Conservation (phyloP, 2,797 vertebrate genomes). For the Simalia tracyae region DNA sequence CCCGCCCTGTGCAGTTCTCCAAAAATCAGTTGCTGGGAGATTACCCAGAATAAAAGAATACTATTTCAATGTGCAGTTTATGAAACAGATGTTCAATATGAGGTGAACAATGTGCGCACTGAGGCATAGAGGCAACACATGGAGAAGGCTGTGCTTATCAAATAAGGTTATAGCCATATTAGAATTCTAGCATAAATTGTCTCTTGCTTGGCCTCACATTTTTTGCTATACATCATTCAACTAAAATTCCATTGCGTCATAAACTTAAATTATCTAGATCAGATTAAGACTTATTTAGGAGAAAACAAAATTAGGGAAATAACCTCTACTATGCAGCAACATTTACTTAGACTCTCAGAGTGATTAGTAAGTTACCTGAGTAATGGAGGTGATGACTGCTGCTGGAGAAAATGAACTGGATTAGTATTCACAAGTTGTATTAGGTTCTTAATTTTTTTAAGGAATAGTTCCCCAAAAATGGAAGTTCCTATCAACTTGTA, state of each 20-base stretch:
- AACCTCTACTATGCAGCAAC: not conserved
- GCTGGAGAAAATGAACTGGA: conserved; percentile 43
- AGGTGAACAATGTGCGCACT: not conserved
- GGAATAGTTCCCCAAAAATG: not conserved
- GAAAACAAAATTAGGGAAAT: not conserved
- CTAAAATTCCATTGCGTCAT: not conserved
- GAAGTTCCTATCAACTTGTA: not conserved
- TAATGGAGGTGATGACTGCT: conserved; percentile 56
- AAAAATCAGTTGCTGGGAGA: not conserved
- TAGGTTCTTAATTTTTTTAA: conserved; percentile 2
- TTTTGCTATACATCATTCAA: not conserved
- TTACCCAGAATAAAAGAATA: not conserved
- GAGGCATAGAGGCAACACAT: not conserved
- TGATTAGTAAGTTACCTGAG: conserved; percentile 58
- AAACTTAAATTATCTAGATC: not conserved
- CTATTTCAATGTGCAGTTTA: not conserved
- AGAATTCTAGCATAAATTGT: not conserved
- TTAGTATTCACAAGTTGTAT: conserved; percentile 2
- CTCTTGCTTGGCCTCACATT: not conserved
- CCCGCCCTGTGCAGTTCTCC: not conserved
- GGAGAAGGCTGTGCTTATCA: not conserved
- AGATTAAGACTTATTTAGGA: not conserved
- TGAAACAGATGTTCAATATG: not conserved
- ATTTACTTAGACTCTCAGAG: conserved; percentile 4
- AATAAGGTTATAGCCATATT: not conserved